Evolutionary conservation across 2,113 vertebrate species (phyloP), one percentile per base, ranked within the genome.

Genomic region (Oncorhynchus keta): DNA sequence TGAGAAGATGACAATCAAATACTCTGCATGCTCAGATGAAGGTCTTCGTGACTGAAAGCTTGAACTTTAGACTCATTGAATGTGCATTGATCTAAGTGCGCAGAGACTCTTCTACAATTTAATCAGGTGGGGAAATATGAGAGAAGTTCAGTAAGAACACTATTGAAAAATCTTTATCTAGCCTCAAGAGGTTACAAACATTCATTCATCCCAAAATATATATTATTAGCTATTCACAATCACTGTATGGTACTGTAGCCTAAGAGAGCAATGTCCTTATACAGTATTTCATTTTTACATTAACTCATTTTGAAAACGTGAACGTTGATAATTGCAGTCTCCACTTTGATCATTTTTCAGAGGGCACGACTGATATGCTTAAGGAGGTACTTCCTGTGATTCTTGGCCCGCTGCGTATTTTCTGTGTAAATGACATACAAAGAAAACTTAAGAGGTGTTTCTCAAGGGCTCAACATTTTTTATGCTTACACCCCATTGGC

Each of bases 401-500:
- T 92, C 84, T 93, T 94, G 92, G 91, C 92, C 35, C 30, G 51
- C 30, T 76, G 26, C 71, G 81, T 92, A 86, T 93, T 93, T 93
- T 94, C 91, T 92, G 87, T 92, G 85, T 91, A 93, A 93, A 93
- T 93, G 85, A 91, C 91, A 90, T 87, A 92, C 90, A 93, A 92
- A 92, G 90, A 92, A 92, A 88, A 86, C 91, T 91, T 91, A 92
- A 90, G 86, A 92, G 90, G 90, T 93, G 91, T 92, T 94, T 92
- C 90, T 93, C 90, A 90, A 89, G 88, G 89, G 90, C 91, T 92
- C 86, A 72, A 89, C 81, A 76, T 84, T 89, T 91, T 18, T 88
- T 90, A 87, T 80, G 76, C 87, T 90, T 87, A 78, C 83, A 83
- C 88, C 89, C 76, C 75, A 89, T 78, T 92, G 90, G 90, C 88